These are phyloP conservation scores for Parazoanthus swiftii DNA, from an alignment of 92 coral and sea anemone genomes.

Conservation along the genomic window DNA sequence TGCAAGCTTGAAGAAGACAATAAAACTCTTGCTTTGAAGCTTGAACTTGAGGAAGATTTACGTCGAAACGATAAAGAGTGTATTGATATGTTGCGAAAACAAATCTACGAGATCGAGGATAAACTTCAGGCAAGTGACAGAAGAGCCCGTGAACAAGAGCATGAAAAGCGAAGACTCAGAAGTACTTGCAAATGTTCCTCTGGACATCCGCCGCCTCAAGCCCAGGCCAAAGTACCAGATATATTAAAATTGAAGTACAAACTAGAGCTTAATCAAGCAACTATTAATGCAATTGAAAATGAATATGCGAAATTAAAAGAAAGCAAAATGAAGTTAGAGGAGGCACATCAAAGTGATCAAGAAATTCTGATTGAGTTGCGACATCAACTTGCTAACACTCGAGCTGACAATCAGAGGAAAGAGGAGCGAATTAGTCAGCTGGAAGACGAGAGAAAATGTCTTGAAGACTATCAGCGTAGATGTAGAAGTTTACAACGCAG, in stretches of 20 bases:
- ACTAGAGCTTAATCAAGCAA: slow-evolving; percentile 57
- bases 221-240: slow-evolving; percentile 43
- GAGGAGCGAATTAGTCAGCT: slow-evolving; percentile 57
- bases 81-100: slow-evolving; percentile 71
- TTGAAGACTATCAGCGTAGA: slow-evolving; percentile 67
- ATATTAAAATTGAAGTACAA: slow-evolving; percentile 46
- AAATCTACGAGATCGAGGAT: slow-evolving; percentile 65
- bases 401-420: slow-evolving; percentile 53
- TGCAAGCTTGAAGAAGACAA: slow-evolving; percentile 65
- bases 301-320: slow-evolving; percentile 56
- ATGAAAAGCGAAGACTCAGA: slow-evolving; percentile 54
- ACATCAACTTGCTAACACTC: slow-evolving; percentile 53
- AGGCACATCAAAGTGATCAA: slow-evolving; percentile 49
- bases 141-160: slow-evolving; percentile 60
- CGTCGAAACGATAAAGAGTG: slow-evolving; percentile 78
- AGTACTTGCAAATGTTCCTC: slow-evolving; percentile 43
- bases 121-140: slow-evolving; percentile 70
- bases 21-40: slow-evolving; percentile 61
- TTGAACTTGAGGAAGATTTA: slow-evolving; percentile 72
- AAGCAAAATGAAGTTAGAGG: slow-evolving; percentile 50
- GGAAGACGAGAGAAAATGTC: slow-evolving; percentile 61
- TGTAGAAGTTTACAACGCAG: slow-evolving; percentile 72
- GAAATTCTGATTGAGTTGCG: slow-evolving; percentile 54
- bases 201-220: slow-evolving; percentile 42
- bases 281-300: slow-evolving; percentile 59